Evolutionary conservation across 2,888 invertebrate species (phyloP), one percentile per base, ranked within the genome.

Genomic region (Dryobota labecula): DNA sequence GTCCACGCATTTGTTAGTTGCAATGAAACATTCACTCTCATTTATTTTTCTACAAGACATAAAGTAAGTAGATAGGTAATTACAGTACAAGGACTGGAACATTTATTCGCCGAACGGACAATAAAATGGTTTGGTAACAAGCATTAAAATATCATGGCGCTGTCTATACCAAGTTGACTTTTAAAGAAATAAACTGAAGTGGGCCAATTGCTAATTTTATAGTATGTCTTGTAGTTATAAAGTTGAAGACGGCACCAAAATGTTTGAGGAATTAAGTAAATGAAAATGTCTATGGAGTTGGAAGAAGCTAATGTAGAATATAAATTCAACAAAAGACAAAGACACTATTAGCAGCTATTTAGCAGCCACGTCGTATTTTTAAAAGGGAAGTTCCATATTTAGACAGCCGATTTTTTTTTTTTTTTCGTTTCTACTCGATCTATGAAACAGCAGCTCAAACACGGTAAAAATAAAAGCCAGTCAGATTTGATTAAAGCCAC

Each of bases 161-260:
- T 51, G 47, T 54, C 53, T 33, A 24, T 13, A 60, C 33, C 53
- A 70, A 64, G 64, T 45, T 64, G 60, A 18, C 49, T 45, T 51
- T 43, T 38, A 77, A 64, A 66, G 36, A 53, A 76, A 72, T 62
- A 66, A 70, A 78, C 13, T 18, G 18, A 70, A 78, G 9, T 78
- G 47, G 30, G 53, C 33, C 63, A 78, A 54, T 64, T 64, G 72
- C 18, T 33, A 27, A 53, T 15, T 78, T 72, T 30, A 36, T 67
- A 64, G 65, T 43, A 49, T 43, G 27, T 61, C 49, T 49, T 41
- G 27, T 38, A 27, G 60, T 43, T n/a, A 57, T 56, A 57, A 64
- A 51, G 45, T 63, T 79, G n/a, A 57, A 61, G 43, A 36, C 11
- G 45, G 33, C 13, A 68, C 1, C 8, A 13, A 63, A 75, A 58